Evolutionary conservation across 1,140 invertebrate genomes (phyloP).

Genomic region (Hormaphis cornu): DNA sequence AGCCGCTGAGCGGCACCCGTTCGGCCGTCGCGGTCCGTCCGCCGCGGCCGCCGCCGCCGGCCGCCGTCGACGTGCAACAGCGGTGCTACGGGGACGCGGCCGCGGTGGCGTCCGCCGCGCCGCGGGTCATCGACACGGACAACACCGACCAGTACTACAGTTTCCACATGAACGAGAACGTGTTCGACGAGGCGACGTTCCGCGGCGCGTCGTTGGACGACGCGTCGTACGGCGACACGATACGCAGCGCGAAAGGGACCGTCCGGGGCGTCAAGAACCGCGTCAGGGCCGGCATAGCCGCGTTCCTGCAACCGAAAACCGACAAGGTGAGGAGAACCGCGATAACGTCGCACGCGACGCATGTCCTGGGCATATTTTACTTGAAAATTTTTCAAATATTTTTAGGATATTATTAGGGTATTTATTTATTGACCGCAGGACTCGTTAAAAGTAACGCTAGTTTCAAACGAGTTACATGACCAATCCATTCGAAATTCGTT

Average conservation of each 20-base stretch:
- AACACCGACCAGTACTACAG: slow-evolving; percentile 52
- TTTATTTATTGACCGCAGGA: too few species aligned
- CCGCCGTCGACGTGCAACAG: slow-evolving; percentile 44
- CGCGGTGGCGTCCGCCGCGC: not conserved
- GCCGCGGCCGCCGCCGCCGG: slow-evolving; percentile 45
- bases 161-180: slow-evolving; percentile 70
- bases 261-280: slow-evolving; percentile 87
- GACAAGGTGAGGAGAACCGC: slow-evolving; percentile 53
- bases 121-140: slow-evolving; percentile 4
- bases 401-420: too few species aligned
- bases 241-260: slow-evolving; percentile 80
- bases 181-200: slow-evolving; percentile 45
- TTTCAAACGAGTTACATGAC: too few species aligned
- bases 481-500: too few species aligned
- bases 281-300: slow-evolving; percentile 85
- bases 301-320: slow-evolving; percentile 73
- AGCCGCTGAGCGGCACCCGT: not conserved
- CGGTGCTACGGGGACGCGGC: slow-evolving; percentile 1
- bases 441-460: too few species aligned
- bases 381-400: too few species aligned
- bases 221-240: slow-evolving; percentile 69
- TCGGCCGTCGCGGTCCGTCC: not conserved
- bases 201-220: slow-evolving; percentile 49
- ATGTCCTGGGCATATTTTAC: too few species aligned
- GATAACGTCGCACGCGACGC: not conserved